Percentiles rank a stretch among this genome's conserved stretches.
phyloP scores from a whole-genome alignment of 2,888 invertebrate genomes.

The Noctua comes region DNA sequence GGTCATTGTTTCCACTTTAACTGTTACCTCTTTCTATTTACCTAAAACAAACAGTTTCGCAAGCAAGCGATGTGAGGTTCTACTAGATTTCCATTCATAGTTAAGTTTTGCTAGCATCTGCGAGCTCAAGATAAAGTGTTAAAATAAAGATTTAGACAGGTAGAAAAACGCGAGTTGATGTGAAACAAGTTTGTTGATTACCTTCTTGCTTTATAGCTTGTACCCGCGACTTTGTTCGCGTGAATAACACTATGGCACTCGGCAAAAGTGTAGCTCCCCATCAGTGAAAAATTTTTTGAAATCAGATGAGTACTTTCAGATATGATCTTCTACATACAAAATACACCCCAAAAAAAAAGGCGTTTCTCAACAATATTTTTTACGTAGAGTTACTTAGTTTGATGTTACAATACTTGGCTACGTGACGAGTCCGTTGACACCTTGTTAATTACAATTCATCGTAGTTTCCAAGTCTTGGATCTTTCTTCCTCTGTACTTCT shows the following conservation, averaged over 20 bases:
- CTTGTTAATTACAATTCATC: too few relatives aligned
- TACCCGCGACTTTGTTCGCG: not conserved
- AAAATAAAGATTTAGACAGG: not conserved
- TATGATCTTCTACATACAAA: too few relatives aligned
- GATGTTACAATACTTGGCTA: too few relatives aligned
- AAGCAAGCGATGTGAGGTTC: constrained; percentile 4
- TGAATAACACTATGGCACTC: not conserved
- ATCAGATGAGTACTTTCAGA: too few relatives aligned
- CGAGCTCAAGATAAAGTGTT: not conserved
- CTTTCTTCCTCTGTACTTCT: too few relatives aligned
- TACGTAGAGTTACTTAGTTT: too few relatives aligned
- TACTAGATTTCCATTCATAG: constrained; percentile 26
- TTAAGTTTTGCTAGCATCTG: constrained; percentile 3
- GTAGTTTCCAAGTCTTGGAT: too few relatives aligned
- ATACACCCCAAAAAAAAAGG: too few relatives aligned
- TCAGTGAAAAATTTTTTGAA: not conserved
- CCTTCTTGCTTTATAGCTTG: not conserved
- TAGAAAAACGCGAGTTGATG: not conserved
- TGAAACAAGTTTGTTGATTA: not conserved
- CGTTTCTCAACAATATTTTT: too few relatives aligned
- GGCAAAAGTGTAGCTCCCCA: not conserved
- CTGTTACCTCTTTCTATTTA: constrained; percentile 43
- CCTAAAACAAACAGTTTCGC: constrained; percentile 40
- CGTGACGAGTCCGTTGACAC: too few relatives aligned
- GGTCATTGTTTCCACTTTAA: constrained; percentile 8